Evolutionary conservation across 1,140 invertebrate species (phyloP).

Genomic region (Nasonia longicornis): DNA sequence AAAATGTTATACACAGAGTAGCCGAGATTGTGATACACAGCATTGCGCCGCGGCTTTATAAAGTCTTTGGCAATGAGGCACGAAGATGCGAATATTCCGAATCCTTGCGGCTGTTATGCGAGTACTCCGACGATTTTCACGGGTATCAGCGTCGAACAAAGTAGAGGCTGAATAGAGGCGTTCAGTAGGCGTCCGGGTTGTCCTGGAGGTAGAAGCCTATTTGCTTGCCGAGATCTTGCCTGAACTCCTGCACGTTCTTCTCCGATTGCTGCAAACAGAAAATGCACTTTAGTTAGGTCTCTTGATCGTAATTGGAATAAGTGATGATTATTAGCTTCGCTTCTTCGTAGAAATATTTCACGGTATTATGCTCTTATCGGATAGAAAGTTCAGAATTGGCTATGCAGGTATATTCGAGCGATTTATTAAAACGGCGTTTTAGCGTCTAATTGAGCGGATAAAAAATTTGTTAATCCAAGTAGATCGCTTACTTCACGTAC

Average conservation of each 20-base stretch:
- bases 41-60: not conserved
- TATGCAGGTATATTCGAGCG: too few species aligned
- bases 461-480: too few species aligned
- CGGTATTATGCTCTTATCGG: too few species aligned
- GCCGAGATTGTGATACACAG: not conserved
- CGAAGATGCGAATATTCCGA: not conserved
- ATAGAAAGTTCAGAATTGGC: too few species aligned
- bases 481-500: too few species aligned
- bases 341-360: too few species aligned
- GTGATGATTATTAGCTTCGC: too few species aligned
- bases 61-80: not conserved
- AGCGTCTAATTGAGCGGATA: not conserved
- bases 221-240: slow-evolving; percentile 59
- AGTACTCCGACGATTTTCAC: not conserved
- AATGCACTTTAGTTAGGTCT: slow-evolving; percentile 7
- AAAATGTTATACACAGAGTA: not conserved
- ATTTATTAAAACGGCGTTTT: not conserved
- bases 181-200: not conserved
- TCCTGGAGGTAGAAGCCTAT: slow-evolving; percentile 60
- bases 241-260: slow-evolving; percentile 58
- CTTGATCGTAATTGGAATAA: not conserved
- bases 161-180: not conserved
- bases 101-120: not conserved
- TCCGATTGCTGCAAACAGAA: slow-evolving; percentile 62
- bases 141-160: not conserved